Conservation (phyloP, 2,113 vertebrate genomes). For the Scomber japonicus region DNA sequence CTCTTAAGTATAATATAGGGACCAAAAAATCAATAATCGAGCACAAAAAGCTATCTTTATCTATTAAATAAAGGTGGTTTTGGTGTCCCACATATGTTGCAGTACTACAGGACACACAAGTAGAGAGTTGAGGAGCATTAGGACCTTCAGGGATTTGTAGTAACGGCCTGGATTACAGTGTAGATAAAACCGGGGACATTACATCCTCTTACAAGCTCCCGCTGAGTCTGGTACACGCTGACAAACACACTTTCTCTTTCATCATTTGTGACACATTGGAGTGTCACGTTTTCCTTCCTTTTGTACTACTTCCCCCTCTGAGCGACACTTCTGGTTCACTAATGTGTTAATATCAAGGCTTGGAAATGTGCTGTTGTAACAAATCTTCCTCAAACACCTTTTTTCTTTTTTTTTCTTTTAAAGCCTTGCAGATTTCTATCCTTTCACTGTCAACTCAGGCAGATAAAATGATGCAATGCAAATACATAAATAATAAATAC, state of each 20-base stretch:
- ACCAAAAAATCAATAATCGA: no score
- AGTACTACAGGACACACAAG: neutral
- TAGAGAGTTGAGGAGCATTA: neutral
- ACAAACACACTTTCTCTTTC: constrained; percentile 12
- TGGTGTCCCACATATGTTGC: no score
- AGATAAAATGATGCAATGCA: constrained; percentile 6
- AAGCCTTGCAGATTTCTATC: constrained; percentile 24
- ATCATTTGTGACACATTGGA: neutral
- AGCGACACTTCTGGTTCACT: constrained; percentile 10
- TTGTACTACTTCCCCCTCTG: neutral
- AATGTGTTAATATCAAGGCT: constrained; percentile 38
- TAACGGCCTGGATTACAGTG: constrained; percentile 10
- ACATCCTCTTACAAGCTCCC: constrained; percentile 10
- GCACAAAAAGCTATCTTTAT: no score
- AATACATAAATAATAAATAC: neutral
- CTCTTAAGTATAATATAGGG: no score
- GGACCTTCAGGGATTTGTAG: constrained; percentile 1
- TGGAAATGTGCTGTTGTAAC: neutral
- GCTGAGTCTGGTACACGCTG: neutral
- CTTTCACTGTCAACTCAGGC: neutral
- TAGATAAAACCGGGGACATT: neutral
- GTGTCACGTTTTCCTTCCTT: neutral
- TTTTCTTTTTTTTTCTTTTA: neutral
- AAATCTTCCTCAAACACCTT: neutral
- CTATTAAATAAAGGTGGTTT: no score